These are phyloP conservation scores for Mesochorus sp. DNA, from an alignment of 2,888 invertebrate species.

Conservation along the genomic window DNA sequence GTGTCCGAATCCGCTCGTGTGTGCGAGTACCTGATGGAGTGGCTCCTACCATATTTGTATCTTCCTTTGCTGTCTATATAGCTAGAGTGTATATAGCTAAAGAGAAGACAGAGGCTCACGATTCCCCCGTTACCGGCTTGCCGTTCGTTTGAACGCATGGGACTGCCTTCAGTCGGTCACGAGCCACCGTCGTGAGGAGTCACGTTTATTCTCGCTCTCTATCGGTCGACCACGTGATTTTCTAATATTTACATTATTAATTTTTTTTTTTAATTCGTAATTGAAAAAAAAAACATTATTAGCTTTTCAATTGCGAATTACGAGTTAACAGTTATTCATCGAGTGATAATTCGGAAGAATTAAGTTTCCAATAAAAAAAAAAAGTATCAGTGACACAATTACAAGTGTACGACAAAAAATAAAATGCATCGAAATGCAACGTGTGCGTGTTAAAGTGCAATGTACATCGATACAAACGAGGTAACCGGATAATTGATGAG, in stretches of 20 bases:
- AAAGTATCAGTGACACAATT: neutral
- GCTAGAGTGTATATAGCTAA: neutral
- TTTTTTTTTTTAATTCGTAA: neutral
- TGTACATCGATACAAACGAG: conserved; percentile 35
- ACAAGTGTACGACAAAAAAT: no score
- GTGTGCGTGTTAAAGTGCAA: conserved; percentile 19
- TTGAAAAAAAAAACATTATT: neutral
- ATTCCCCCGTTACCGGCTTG: conserved; percentile 52
- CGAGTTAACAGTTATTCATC: neutral
- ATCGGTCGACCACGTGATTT: conserved; percentile 37
- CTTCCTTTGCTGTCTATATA: neutral
- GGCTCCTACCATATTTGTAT: neutral
- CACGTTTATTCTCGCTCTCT: conserved; percentile 7
- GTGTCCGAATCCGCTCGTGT: neutral
- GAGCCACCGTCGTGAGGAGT: conserved; percentile 62
- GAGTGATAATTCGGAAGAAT: neutral
- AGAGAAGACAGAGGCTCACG: conserved; percentile 26
- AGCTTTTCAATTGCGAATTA: neutral
- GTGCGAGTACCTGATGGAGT: neutral
- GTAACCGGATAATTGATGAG: conserved; percentile 19
- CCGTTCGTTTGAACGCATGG: conserved; percentile 56
- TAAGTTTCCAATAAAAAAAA: neutral
- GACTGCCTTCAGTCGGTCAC: conserved; percentile 65
- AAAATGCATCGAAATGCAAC: conserved; percentile 13
- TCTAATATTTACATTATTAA: neutral